These are phyloP conservation scores for Sorex araneus DNA, from an alignment of 2,113 vertebrate species.

Conservation along the genomic window DNA sequence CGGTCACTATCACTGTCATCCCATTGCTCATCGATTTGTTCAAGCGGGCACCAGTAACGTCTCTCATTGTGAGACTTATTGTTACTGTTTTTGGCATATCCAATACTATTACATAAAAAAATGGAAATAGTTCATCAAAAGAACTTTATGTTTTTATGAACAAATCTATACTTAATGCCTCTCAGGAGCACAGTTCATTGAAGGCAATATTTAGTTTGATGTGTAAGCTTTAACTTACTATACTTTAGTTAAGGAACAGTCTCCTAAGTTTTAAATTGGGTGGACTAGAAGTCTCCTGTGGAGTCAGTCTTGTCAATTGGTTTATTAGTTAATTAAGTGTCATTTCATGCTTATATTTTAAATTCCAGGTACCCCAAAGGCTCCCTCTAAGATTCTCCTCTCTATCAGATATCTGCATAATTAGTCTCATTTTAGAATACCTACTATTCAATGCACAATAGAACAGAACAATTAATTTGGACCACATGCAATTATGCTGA, in stretches of 20 bases:
- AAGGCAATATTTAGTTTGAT: conserved; percentile 57
- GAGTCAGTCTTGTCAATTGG: conserved; percentile 66
- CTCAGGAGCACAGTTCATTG: conserved; percentile 54
- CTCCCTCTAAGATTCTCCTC: conserved; percentile 54
- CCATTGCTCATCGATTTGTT: no score
- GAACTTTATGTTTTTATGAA: conserved; percentile 2
- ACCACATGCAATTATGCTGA: conserved; percentile 74
- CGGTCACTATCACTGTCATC: no score
- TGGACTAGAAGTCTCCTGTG: conserved; percentile 84
- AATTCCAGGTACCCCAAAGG: conserved; percentile 66
- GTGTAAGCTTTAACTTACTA: not conserved
- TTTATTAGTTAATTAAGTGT: conserved; percentile 81
- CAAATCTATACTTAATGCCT: not conserved
- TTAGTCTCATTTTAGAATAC: conserved; percentile 76
- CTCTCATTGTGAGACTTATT: no score
- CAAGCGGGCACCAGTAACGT: no score
- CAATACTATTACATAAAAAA: conserved; percentile 58
- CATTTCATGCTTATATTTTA: conserved; percentile 71
- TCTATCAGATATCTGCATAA: conserved; percentile 70
- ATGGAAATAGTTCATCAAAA: conserved; percentile 46
- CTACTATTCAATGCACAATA: conserved; percentile 73
- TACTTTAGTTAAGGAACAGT: conserved; percentile 53
- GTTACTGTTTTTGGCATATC: no score
- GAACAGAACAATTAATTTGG: conserved; percentile 79
- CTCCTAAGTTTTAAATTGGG: conserved; percentile 69